Base-by-base conservation (phyloP, 2,113 vertebrate species). In the Hippolais icterina region DNA sequence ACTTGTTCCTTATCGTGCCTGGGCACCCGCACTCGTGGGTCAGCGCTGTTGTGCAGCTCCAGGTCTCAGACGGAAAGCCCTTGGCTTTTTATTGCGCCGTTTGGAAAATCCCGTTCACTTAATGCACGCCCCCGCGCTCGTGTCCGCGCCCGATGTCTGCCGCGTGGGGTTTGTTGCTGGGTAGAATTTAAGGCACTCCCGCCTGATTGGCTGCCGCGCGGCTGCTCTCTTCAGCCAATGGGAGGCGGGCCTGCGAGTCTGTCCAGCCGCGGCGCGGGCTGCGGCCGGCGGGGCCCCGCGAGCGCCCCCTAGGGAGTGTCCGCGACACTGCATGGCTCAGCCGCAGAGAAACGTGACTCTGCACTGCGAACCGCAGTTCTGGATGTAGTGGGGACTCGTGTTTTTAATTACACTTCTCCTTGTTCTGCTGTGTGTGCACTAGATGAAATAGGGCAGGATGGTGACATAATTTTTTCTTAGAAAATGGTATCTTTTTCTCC, bases 101-200 rank as follows among this genome's bases (percentile, higher is more conserved):
- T 44, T 2, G n/a, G 23, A 46, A 75, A 71, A 59, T 10, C 3
- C 6, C 2, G 5, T 12, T 15, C 0, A 6, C 21, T 75, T 21
- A 56, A 50, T 15, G 72, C 71, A 41, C 54, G 39, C 13, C 19
- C 69, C 46, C 39, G 39, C 20, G 23, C 28, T 52, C 77, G 39
- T 66, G 46, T 39, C 23, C 39, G 61, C 29, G 47, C 68, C 27
- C 53, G 16, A n/a, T 16, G 9, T 0, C n/a, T 6, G 54, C 47
- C n/a, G 54, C 49, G 10, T 56, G 49, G 27, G 82, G 89, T 54
- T 88, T 96, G 98, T 98, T 98, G 97, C 97, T 91, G 92, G 97
- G 97, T 35, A 21, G 94, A 84, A 57, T 93, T 88, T 20, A 29
- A 76, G 53, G 46, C 77, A 4, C 61, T 69, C 35, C 28, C 31